A percentile compares a stretch with the other conserved stretches of the same genome.
Conservation (phyloP, 2,113 vertebrate species). For the Pterocles gutturalis region DNA sequence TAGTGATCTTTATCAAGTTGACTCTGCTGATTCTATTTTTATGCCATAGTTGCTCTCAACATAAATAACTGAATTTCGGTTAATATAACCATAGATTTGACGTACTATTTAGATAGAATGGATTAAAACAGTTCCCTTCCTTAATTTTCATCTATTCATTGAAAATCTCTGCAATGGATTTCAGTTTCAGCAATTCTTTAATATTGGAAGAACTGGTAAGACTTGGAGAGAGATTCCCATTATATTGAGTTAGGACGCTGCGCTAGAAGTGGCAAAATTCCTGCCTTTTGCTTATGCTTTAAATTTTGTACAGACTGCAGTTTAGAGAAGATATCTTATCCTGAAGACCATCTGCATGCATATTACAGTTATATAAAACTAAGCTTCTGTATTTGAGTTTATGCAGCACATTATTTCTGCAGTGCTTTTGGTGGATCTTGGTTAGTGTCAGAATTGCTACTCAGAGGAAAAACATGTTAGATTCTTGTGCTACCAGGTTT, state of each 20-base stretch:
- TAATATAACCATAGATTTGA: background rate
- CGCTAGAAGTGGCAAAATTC: background rate
- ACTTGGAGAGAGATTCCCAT: background rate
- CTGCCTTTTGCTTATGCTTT: background rate
- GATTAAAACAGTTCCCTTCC: background rate
- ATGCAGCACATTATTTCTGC: constrained; percentile 20
- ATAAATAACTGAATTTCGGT: background rate
- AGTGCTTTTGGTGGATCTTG: constrained; percentile 2
- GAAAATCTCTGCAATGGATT: background rate
- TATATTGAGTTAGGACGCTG: background rate
- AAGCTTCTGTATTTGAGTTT: constrained; percentile 36
- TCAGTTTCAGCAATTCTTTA: background rate
- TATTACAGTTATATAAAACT: constrained; percentile 51
- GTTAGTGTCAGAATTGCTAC: background rate
- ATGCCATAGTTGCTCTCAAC: background rate
- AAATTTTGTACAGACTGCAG: background rate
- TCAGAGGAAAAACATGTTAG: constrained; percentile 11
- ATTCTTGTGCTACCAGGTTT: constrained; percentile 14
- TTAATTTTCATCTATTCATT: background rate
- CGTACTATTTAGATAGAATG: background rate
- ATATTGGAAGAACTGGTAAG: background rate
- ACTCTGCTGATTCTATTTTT: background rate
- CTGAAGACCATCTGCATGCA: constrained; percentile 3
- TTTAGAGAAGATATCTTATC: background rate
- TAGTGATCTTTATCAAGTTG: background rate